Percentiles rank a stretch among this genome's conserved stretches.
phyloP scores from a whole-genome alignment of 92 coral and sea anemone species.

The Parazoanthus atlanticus region DNA sequence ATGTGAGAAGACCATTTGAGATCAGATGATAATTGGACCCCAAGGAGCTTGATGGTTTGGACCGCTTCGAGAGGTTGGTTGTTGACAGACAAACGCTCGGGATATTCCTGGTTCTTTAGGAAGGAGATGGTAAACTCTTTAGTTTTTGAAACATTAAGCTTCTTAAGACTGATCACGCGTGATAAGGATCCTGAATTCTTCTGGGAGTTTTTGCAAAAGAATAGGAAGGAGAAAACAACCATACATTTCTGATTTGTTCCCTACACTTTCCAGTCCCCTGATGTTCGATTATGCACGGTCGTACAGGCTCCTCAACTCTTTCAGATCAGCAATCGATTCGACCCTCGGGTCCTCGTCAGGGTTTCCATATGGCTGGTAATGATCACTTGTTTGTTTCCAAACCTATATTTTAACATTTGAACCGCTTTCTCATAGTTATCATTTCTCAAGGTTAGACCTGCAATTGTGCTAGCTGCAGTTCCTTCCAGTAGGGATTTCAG shows the following conservation, averaged over 20 bases:
- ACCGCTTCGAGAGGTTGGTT: constrained; percentile 38
- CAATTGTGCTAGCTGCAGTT: neutral
- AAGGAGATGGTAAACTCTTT: constrained; percentile 42
- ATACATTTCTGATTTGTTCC: constrained; percentile 39
- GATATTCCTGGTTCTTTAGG: constrained; percentile 4
- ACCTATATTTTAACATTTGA: neutral
- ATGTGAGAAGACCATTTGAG: constrained; percentile 50
- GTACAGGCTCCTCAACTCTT: neutral
- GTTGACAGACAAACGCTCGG: constrained; percentile 14
- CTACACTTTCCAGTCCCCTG: constrained; percentile 49
- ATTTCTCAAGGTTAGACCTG: neutral
- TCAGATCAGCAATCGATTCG: neutral
- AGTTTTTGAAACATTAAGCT: constrained; percentile 37
- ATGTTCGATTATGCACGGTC: constrained; percentile 11
- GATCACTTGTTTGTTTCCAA: neutral
- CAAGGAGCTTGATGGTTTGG: constrained; percentile 25
- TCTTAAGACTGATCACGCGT: neutral
- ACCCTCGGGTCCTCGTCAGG: neutral
- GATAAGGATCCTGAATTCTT: too few relatives aligned
- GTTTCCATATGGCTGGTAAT: constrained; percentile 8
- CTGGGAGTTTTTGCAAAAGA: neutral
- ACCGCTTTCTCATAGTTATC: neutral
- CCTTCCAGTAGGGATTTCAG: neutral
- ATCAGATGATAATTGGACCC: constrained; percentile 46
- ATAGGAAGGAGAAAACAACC: constrained; percentile 50